Base-by-base conservation (phyloP, 30 jellyfish, hydroid and myxozoan species). In the Nemopilema nomurai region DNA sequence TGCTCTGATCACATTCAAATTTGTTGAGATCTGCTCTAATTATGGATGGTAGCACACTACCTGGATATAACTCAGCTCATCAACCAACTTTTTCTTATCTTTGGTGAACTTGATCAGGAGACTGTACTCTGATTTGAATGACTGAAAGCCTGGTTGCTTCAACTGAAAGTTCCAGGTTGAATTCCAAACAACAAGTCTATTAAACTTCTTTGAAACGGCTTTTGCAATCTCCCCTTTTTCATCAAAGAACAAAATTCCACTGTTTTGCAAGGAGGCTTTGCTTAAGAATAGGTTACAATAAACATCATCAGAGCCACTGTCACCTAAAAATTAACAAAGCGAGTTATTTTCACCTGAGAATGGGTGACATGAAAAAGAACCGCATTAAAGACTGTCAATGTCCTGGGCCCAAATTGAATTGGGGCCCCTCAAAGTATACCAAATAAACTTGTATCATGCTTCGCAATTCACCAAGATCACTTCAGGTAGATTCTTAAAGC, bases 151-250 rank as follows among this genome's bases (percentile, higher is more conserved):
- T 57, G 86, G 86, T 24, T 76, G 91, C 71, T 83, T 83, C 53
- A 41, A 16, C 0, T 19, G 62, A 62, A 49, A 83, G 49, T 65
- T 57, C 20, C 70, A 49, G 30, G 86, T 23, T 8, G 86, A 68
- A 83, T 83, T 83, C 91, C 91, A 83, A 30, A 71, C 29, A 17
- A 83, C 81, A 21, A 83, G 21, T 21, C 91, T 75, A 57, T 62
- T 71, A 52, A 71, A 83, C 25, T 71, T 83, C 53, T 62, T 64
- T 21, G 63, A 3, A 20, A 72, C 86, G 8, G 86, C 57, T 21
- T 72, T 66, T 20, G 71, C 28, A 25, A 83, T 24, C 57, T 83
- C 91, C 0, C 82, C 81, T 16, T 74, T 83, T 26, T 31, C 26
- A 29, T 73, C 66, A 52, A 26, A 63, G 41, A 83, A 83, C 51